Percentiles rank a stretch among this genome's conserved stretches.
phyloP scores from a whole-genome alignment of 2,888 invertebrate genomes.

The Pterobdella sp. region DNA sequence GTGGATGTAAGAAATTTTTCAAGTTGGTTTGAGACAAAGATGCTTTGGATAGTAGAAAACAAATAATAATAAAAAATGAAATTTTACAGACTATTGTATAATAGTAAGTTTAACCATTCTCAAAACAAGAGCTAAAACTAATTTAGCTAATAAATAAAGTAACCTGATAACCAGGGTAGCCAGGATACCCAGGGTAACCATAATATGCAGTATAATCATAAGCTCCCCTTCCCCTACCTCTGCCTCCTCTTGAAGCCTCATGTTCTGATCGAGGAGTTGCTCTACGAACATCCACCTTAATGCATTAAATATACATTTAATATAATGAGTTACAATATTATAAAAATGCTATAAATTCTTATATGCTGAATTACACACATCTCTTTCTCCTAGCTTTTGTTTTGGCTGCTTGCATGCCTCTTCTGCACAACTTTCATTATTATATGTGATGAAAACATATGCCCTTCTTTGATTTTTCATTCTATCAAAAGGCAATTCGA shows the following conservation, averaged over 20 bases:
- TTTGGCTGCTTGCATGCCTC: conserved; percentile 71
- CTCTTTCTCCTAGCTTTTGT: conserved; percentile 84
- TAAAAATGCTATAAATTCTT: not conserved
- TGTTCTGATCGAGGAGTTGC: conserved; percentile 65
- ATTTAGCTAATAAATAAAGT: too few relatives aligned
- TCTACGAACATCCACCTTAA: conserved; percentile 76
- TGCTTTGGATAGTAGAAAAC: too few relatives aligned
- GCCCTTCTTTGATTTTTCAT: conserved; percentile 91
- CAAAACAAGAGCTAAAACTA: too few relatives aligned
- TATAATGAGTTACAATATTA: not conserved
- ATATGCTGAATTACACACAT: conserved; percentile 60
- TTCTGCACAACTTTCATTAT: conserved; percentile 84
- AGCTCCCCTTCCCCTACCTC: conserved; percentile 39
- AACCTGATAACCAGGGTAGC: conserved; percentile 36
- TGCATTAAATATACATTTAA: not conserved
- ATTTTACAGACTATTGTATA: too few relatives aligned
- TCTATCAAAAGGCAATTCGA: conserved; percentile 94
- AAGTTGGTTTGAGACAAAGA: too few relatives aligned
- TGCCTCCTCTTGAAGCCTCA: not conserved
- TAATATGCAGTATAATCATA: conserved; percentile 48
- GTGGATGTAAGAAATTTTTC: not conserved
- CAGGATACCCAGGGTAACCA: conserved; percentile 26
- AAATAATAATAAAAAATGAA: too few relatives aligned
- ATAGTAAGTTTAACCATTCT: too few relatives aligned
- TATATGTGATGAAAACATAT: conserved; percentile 94